These are phyloP conservation scores for Calypte anna DNA, from an alignment of 2,113 vertebrate genomes.

Conservation along the genomic window DNA sequence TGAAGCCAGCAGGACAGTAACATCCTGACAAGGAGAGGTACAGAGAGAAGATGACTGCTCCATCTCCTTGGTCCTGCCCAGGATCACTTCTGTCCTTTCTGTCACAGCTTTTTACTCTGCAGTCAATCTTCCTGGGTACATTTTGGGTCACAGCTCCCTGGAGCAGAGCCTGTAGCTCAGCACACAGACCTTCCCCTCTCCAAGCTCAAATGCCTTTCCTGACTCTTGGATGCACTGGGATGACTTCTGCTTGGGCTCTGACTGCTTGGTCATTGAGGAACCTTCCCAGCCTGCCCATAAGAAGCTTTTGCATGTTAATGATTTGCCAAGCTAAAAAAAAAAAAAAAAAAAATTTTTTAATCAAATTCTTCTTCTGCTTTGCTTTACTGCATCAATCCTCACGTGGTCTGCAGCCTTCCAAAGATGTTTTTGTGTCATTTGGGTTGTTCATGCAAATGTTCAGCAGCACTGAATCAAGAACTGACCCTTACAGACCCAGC, in stretches of 20 bases:
- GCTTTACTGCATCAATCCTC: background rate
- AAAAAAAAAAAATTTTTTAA: no score
- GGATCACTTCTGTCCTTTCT: background rate
- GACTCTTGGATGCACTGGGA: background rate
- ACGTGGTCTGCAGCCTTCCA: background rate
- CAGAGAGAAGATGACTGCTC: background rate
- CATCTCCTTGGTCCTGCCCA: background rate
- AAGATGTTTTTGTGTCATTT: background rate
- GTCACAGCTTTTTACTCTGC: background rate
- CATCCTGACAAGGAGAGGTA: background rate
- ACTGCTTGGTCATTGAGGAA: background rate
- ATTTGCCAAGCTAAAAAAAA: background rate
- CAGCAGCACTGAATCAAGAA: background rate
- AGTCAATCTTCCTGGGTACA: background rate
- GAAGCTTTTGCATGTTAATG: rapidly evolving
- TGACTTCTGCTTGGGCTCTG: background rate
- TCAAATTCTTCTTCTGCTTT: background rate
- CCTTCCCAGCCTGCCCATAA: rapidly evolving
- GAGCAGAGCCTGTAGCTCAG: background rate
- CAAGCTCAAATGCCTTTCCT: background rate
- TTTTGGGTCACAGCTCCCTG: background rate
- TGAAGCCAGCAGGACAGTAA: background rate
- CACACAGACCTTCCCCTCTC: background rate
- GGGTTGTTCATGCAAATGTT: background rate
- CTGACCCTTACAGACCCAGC: background rate